These are phyloP conservation scores for Parascotia fuliginaria DNA, from an alignment of 2,888 invertebrate species.

Conservation along the genomic window DNA sequence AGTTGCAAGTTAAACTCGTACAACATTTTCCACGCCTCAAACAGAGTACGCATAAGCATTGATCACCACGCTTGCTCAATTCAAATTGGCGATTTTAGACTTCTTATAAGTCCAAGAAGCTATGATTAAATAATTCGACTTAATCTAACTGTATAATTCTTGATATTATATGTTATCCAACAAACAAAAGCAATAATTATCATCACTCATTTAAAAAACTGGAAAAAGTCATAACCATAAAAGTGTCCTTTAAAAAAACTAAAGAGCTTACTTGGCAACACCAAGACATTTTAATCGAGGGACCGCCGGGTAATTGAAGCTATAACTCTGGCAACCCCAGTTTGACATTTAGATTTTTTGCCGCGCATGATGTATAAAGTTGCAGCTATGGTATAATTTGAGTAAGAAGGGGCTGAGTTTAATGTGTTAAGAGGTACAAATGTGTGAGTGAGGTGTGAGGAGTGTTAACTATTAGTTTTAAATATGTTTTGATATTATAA, in stretches of 20 bases:
- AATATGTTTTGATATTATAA: not conserved
- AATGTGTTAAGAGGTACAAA: no score
- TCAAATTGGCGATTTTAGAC: no score
- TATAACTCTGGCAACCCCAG: conserved; percentile 82
- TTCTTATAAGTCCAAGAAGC: no score
- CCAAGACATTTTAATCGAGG: conserved; percentile 82
- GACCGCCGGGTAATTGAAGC: conserved; percentile 77
- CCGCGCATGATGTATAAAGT: conserved; percentile 73
- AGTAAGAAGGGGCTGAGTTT: conserved; percentile 59
- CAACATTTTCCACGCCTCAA: no score
- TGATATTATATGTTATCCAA: not conserved
- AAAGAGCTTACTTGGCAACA: conserved; percentile 59
- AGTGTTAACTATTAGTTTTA: not conserved
- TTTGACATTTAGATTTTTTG: conserved; percentile 83
- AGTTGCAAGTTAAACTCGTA: no score
- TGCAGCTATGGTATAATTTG: conserved; percentile 64
- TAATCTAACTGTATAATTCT: no score
- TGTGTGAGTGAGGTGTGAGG: conserved; percentile 36
- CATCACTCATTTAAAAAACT: conserved; percentile 15
- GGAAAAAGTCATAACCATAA: conserved; percentile 50
- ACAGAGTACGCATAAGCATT: no score
- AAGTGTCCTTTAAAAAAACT: conserved; percentile 58
- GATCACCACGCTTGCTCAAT: no score
- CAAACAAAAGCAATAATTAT: not conserved
- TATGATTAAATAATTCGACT: no score